Percentiles rank a stretch among this genome's conserved stretches.
Evolutionary conservation across 1,140 invertebrate genomes (phyloP).

Genomic region (Tetragonula clypearis): DNA sequence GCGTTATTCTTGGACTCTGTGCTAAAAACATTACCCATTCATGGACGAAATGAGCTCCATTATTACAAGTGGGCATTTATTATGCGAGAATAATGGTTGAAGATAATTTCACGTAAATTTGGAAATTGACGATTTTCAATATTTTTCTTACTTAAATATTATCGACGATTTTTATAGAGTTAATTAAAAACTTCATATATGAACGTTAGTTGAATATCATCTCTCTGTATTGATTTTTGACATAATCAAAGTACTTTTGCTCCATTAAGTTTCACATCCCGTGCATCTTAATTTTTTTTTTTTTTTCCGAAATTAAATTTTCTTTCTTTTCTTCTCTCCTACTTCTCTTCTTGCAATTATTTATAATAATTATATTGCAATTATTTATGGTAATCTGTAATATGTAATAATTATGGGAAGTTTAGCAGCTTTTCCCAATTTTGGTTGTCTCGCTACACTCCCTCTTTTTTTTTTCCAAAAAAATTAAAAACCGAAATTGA

Average conservation of each 20-base stretch:
- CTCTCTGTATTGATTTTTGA: not conserved
- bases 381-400: not conserved
- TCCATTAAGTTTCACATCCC: too few relatives aligned
- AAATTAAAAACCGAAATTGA: too few relatives aligned
- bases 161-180: not conserved
- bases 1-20: too few relatives aligned
- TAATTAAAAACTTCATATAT: not conserved
- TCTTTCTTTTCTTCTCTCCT: not conserved
- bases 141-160: not conserved
- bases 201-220: not conserved
- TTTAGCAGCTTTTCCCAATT: too few relatives aligned
- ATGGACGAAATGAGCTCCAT: not conserved
- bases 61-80: not conserved
- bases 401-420: too few relatives aligned
- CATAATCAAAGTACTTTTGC: too few relatives aligned
- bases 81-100: not conserved
- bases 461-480: too few relatives aligned
- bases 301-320: too few relatives aligned
- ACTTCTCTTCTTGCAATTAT: not conserved
- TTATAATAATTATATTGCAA: not conserved
- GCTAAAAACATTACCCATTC: not conserved
- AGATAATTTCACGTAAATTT: not conserved
- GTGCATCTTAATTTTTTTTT: not conserved
- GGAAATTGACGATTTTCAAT: not conserved
- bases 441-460: too few relatives aligned